A percentile compares a stretch with the other conserved stretches of the same genome.
These are phyloP conservation scores for Ptychadena robeensis DNA, from an alignment of 2,797 vertebrate genomes.

Conservation along the genomic window DNA sequence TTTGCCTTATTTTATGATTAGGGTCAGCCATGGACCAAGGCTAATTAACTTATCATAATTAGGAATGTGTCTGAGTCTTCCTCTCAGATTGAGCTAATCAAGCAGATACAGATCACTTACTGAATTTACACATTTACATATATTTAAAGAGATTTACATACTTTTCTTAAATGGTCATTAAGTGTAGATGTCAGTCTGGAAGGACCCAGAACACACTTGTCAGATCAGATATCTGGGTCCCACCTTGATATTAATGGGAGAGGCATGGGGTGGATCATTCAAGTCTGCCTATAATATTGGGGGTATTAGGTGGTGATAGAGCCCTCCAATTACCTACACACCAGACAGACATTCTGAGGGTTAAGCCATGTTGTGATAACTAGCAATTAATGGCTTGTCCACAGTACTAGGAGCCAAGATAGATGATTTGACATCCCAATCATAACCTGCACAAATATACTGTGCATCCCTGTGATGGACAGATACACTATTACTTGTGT, in stretches of 20 bases:
- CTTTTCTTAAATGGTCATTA: not conserved
- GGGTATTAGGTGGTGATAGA: slow-evolving; percentile 22
- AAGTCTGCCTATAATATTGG: slow-evolving; percentile 19
- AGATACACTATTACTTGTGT: no score
- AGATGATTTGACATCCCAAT: slow-evolving; percentile 1
- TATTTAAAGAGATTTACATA: not conserved
- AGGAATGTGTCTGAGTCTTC: not conserved
- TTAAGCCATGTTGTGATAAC: slow-evolving; percentile 26
- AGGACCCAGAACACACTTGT: not conserved
- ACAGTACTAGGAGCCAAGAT: not conserved
- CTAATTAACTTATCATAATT: not conserved
- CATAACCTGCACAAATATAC: not conserved
- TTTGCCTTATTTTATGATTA: slow-evolving; percentile 22
- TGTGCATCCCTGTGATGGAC: no score
- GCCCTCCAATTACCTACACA: slow-evolving; percentile 36
- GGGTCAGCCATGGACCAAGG: slow-evolving; percentile 2
- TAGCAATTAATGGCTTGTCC: slow-evolving; percentile 23
- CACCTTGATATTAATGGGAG: slow-evolving; percentile 8
- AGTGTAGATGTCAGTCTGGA: not conserved
- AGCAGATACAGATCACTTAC: not conserved
- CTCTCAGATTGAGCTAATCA: not conserved
- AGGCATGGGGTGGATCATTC: slow-evolving; percentile 10
- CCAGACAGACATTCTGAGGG: not conserved
- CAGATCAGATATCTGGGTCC: not conserved
- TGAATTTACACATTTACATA: not conserved